Base-by-base conservation (phyloP, 1,140 invertebrate species). In the Bicyclus anynana region DNA sequence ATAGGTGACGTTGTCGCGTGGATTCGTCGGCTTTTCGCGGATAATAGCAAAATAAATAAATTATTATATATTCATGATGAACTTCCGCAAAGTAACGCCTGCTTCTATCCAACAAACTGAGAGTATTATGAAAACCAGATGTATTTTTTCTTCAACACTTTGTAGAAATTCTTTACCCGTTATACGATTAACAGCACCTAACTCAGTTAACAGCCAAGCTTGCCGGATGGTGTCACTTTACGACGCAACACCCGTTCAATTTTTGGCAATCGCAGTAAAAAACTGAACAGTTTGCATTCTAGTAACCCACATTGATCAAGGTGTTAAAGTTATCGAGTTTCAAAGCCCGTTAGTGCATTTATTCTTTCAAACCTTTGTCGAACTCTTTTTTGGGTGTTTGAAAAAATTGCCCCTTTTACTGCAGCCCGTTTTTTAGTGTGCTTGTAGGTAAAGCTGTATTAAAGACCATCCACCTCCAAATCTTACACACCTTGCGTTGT, bases 301-400 rank as follows among this genome's bases (percentile, higher is more conserved):
- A 84, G 65, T 87, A 87, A 87, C 84, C 84, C 84, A 87, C 80
- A 85, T 87, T 79, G 73, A 82, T 80, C 77, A 87, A 87, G 84
- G 84, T 87, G 84, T 85, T 79, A 74, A 67, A 69, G 71, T 82
- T 77, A 83, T 87, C 84, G 62, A 70, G 75, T 87, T 87, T 71
- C 84, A 80, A n/a, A 42, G 62, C 74, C 81, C 80, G 84, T 84
- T 87, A 85, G 62, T 64, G 55, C 64, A 62, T 59, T 69, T 62
- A 56, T 63, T 67, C 64, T 70, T 68, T 72, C 60, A 78, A 69
- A 51, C 65, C 62, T 74, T 79, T 79, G 71, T 82, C 52, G 44
- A 80, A 75, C 59, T 73, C 66, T 83, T 85, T 74, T 78, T 76
- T 69, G 44, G 13, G 46, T 33, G 14, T 17, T 10, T 2, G 12